Evolutionary conservation across 2,113 vertebrate genomes (phyloP).

Genomic region (Thinocorus orbignyianus): DNA sequence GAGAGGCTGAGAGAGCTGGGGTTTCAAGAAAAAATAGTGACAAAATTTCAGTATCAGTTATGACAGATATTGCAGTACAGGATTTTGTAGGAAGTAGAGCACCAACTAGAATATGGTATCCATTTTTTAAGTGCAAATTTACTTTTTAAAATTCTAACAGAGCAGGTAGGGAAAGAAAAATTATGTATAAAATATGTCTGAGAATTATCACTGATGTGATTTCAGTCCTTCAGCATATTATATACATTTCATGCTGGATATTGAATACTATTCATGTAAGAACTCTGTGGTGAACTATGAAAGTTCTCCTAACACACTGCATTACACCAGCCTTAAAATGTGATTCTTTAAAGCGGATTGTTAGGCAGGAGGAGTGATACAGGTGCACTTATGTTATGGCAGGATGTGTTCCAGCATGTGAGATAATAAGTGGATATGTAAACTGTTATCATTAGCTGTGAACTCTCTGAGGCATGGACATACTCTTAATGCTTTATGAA

Average conservation of each 20-base stretch:
- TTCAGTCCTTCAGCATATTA: not conserved
- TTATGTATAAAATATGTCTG: not conserved
- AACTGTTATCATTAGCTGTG: not conserved
- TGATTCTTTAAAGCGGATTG: not conserved
- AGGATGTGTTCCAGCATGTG: not conserved
- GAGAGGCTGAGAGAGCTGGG: too few species aligned
- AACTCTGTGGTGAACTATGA: not conserved
- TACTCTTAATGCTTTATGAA: not conserved
- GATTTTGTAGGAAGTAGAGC: not conserved
- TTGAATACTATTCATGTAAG: not conserved
- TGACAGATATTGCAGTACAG: not conserved
- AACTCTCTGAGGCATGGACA: not conserved
- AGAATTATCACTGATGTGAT: not conserved
- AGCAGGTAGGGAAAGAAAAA: not conserved
- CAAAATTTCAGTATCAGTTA: not conserved
- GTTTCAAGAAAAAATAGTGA: not conserved
- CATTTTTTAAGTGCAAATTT: not conserved
- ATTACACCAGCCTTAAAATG: not conserved
- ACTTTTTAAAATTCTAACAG: not conserved
- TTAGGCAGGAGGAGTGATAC: not conserved
- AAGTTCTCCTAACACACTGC: not conserved
- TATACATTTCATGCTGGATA: not conserved
- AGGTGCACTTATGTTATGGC: not conserved
- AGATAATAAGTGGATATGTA: not conserved
- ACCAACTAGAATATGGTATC: not conserved